These are phyloP conservation scores for Cephus cinctus DNA, from an alignment of 1,140 invertebrate genomes.

Conservation along the genomic window DNA sequence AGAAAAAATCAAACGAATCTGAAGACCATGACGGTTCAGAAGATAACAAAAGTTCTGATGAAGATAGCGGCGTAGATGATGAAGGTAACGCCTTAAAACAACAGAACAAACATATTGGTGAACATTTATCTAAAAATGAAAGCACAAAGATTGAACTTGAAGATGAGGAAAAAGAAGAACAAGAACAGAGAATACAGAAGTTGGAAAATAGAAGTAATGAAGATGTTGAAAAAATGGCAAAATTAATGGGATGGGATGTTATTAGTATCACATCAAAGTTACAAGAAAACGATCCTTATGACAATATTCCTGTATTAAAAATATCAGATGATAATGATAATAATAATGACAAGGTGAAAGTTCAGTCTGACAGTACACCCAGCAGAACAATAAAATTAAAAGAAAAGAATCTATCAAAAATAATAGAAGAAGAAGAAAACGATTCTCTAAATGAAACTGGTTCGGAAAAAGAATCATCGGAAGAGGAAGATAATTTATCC, in stretches of 20 bases:
- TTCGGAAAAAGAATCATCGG: slow-evolving; percentile 35
- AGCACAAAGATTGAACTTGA: too few relatives aligned
- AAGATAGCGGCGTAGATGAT: slow-evolving; percentile 25
- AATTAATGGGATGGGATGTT: too few relatives aligned
- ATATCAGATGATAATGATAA: slow-evolving; percentile 35
- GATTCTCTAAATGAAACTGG: slow-evolving; percentile 24
- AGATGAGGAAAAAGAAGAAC: slow-evolving; percentile 34
- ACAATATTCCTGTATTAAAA: slow-evolving; percentile 6
- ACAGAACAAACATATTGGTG: slow-evolving; percentile 32
- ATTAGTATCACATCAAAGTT: too few relatives aligned
- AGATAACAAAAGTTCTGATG: slow-evolving; percentile 36
- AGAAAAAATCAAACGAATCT: slow-evolving; percentile 1
- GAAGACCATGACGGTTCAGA: slow-evolving; percentile 33
- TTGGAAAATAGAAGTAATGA: slow-evolving; percentile 37
- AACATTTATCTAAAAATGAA: slow-evolving; percentile 32
- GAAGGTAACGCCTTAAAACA: slow-evolving; percentile 24
- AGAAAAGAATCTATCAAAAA: slow-evolving; percentile 17
- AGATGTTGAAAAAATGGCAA: slow-evolving; percentile 40
- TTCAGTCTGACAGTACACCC: slow-evolving; percentile 33
- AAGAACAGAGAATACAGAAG: slow-evolving; percentile 35
- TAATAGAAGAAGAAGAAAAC: slow-evolving; percentile 20
- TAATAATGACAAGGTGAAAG: slow-evolving; percentile 37
- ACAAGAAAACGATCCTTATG: too few relatives aligned
- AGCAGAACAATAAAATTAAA: slow-evolving; percentile 22
- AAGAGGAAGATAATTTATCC: slow-evolving; percentile 49